A percentile compares a stretch with the other conserved stretches of the same genome.
phyloP scores from a whole-genome alignment of 35 echinoderm and acorn worm genomes.

The Holothuria glaberrima region DNA sequence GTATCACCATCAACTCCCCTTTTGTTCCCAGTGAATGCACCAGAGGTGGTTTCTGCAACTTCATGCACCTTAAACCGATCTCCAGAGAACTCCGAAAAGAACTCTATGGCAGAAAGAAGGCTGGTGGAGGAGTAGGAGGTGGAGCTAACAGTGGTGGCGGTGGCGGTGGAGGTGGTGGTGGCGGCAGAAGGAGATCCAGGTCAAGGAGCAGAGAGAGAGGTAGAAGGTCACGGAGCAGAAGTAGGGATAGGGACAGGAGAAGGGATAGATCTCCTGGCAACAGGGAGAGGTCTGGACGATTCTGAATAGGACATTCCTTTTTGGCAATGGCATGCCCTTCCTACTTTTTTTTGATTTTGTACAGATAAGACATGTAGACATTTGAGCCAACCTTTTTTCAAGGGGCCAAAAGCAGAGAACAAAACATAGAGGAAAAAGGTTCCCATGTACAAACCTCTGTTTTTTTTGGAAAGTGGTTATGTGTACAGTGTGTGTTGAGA shows the following conservation, averaged over 20 bases:
- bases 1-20: no score
- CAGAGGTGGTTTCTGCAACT: conserved; percentile 97
- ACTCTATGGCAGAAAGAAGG: conserved; percentile 80
- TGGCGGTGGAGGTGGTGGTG: not conserved
- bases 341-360: no score
- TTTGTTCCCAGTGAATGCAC: conserved; percentile 97
- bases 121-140: not conserved
- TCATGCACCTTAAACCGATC: conserved; percentile 98
- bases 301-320: not conserved
- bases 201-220: conserved; percentile 20
- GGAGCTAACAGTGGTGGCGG: no score
- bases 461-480: no score
- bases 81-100: conserved; percentile 80
- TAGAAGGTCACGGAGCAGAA: conserved; percentile 17
- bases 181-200: not conserved
- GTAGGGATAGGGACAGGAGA: conserved; percentile 38
- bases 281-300: conserved; percentile 16
- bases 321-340: no score
- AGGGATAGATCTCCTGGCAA: conserved; percentile 26
- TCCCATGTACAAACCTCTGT: no score
- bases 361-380: no score
- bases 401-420: no score
- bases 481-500: no score
- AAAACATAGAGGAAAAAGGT: no score
- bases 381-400: no score